phyloP scores from a whole-genome alignment of 1,140 invertebrate genomes.

The Drosophila dunni region DNA sequence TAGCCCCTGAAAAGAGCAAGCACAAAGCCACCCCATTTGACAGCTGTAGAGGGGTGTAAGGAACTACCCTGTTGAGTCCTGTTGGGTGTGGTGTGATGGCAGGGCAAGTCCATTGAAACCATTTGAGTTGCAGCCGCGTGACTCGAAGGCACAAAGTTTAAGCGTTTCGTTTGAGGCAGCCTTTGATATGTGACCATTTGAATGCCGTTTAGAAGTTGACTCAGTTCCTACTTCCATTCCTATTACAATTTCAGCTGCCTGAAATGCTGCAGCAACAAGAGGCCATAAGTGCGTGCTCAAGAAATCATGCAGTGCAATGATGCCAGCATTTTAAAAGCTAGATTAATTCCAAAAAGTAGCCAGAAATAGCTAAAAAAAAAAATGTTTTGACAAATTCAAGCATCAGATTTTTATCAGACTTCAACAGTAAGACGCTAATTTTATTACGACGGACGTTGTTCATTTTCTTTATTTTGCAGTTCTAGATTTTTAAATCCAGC shows the following conservation, averaged over 20 bases:
- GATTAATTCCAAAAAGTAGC: no score
- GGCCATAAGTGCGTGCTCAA: slow-evolving; percentile 12
- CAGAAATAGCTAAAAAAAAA: no score
- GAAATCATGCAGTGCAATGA: background rate
- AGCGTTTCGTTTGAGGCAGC: slow-evolving; percentile 34
- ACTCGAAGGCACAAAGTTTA: slow-evolving; percentile 49
- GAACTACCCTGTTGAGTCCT: background rate
- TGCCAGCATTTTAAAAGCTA: background rate
- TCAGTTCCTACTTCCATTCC: background rate
- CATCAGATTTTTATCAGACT: no score
- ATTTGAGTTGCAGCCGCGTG: slow-evolving; percentile 17
- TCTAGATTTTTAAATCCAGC: no score
- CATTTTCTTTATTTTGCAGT: no score
- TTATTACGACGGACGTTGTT: no score
- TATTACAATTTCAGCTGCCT: background rate
- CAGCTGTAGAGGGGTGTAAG: background rate
- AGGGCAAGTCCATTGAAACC: slow-evolving; percentile 8
- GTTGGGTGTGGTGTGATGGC: background rate
- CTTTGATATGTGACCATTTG: slow-evolving; percentile 53
- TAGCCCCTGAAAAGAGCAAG: slow-evolving; percentile 6
- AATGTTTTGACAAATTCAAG: no score
- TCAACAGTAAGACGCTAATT: no score
- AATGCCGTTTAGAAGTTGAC: slow-evolving; percentile 27
- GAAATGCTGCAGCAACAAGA: slow-evolving; percentile 6
- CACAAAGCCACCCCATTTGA: slow-evolving; percentile 11